phyloP scores from a whole-genome alignment of 1,140 invertebrate genomes.

The Drosophila albomicans region DNA sequence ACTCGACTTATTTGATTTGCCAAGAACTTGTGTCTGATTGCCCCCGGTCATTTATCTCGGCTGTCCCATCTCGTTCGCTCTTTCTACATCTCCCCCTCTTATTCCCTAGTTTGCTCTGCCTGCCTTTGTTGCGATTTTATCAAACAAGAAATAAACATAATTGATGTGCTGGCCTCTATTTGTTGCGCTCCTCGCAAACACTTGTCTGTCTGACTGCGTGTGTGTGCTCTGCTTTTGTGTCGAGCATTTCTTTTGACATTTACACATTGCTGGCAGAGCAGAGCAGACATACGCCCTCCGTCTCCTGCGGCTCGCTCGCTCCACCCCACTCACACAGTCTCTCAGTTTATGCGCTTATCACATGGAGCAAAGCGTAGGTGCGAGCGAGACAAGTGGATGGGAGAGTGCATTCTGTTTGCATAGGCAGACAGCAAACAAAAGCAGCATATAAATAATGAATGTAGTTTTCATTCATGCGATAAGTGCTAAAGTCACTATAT shows the following conservation, averaged over 20 bases:
- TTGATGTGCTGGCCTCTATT: slow-evolving; percentile 76
- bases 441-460: slow-evolving; percentile 35
- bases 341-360: slow-evolving; percentile 55
- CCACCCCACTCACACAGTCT: slow-evolving; percentile 1
- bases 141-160: slow-evolving; percentile 78
- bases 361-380: not conserved
- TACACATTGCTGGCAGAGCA: slow-evolving; percentile 69
- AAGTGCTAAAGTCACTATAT: slow-evolving; percentile 42
- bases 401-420: slow-evolving; percentile 50
- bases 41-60: slow-evolving; percentile 20
- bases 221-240: slow-evolving; percentile 40
- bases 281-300: slow-evolving; percentile 50
- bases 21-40: slow-evolving; percentile 65
- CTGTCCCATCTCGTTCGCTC: not conserved
- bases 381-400: slow-evolving; percentile 5
- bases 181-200: slow-evolving; percentile 37
- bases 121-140: slow-evolving; percentile 69
- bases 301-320: slow-evolving; percentile 8
- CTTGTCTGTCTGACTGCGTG: slow-evolving; percentile 27
- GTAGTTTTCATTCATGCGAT: slow-evolving; percentile 51
- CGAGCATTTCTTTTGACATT: slow-evolving; percentile 59
- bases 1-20: slow-evolving; percentile 58
- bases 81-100: no score
- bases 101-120: not conserved
- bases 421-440: slow-evolving; percentile 25